phyloP scores from a whole-genome alignment of 2,888 invertebrate genomes.

The Cheilosia pagana region DNA sequence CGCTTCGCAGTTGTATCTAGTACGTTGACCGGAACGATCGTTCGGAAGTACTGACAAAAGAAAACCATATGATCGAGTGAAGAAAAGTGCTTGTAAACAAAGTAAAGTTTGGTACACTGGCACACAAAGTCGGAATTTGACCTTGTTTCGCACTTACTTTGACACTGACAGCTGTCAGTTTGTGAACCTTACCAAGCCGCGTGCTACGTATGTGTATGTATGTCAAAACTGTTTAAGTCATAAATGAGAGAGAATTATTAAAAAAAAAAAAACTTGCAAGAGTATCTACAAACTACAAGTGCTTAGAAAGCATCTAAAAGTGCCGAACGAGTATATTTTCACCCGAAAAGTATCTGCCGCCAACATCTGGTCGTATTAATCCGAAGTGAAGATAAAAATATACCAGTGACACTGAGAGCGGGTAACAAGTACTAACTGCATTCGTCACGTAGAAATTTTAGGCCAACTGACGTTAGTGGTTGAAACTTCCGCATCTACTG shows the following conservation, averaged over 20 bases:
- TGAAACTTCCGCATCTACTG: constrained; percentile 26
- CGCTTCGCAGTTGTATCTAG: constrained; percentile 62
- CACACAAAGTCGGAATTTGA: constrained; percentile 36
- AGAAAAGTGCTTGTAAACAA: constrained; percentile 20
- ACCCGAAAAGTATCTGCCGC: neutral
- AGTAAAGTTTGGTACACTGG: neutral
- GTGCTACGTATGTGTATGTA: neutral
- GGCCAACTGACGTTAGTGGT: neutral
- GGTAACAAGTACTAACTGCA: neutral
- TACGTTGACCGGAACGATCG: constrained; percentile 63
- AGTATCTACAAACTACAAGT: constrained; percentile 20
- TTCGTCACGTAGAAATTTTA: neutral
- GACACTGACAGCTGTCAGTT: constrained; percentile 63
- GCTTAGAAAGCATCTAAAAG: neutral
- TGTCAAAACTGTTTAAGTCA: constrained; percentile 6
- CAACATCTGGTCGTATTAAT: neutral
- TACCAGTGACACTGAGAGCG: neutral
- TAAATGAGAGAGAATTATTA: constrained; percentile 3
- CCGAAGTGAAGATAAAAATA: constrained; percentile 3
- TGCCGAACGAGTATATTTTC: constrained; percentile 14
- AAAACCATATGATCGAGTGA: constrained; percentile 43
- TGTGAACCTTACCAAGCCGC: neutral
- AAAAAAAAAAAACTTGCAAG: neutral
- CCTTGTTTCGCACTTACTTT: constrained; percentile 65
- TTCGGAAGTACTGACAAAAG: constrained; percentile 1